These are phyloP conservation scores for Corapipo altera DNA, from an alignment of 2,113 vertebrate genomes.

Conservation along the genomic window DNA sequence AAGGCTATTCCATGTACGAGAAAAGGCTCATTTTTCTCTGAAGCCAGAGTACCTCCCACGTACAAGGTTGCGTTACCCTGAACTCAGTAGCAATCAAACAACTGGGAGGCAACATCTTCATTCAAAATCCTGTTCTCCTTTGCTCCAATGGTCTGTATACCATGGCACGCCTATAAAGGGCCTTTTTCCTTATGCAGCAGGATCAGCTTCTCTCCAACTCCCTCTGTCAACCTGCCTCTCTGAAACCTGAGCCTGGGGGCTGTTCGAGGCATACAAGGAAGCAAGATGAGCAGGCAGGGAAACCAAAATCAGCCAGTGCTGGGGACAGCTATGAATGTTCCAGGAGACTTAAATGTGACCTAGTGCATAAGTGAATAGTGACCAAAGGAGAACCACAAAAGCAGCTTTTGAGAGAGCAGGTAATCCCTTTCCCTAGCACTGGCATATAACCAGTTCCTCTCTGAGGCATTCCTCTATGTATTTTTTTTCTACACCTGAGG, in stretches of 20 bases:
- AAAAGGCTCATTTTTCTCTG: background rate
- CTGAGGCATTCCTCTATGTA: background rate
- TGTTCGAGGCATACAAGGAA: background rate
- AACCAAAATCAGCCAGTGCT: background rate
- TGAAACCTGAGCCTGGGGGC: background rate
- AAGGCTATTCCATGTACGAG: background rate
- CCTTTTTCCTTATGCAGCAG: background rate
- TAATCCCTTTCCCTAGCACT: background rate
- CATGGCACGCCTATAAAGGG: background rate
- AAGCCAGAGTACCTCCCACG: background rate
- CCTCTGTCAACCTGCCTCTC: background rate
- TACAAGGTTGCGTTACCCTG: background rate
- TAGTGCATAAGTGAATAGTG: background rate
- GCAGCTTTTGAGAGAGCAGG: background rate
- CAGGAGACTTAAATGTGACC: background rate
- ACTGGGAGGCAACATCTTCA: background rate
- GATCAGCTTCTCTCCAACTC: background rate
- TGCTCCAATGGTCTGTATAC: background rate
- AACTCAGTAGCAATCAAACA: background rate
- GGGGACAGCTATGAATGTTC: rapidly evolving
- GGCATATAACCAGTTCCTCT: background rate
- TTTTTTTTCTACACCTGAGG: background rate
- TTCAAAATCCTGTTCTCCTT: background rate
- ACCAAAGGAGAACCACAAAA: background rate
- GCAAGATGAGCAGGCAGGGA: background rate